phyloP scores from a whole-genome alignment of 37 sponge, comb jelly and placozoan species.

The Mnemiopsis leidyi region DNA sequence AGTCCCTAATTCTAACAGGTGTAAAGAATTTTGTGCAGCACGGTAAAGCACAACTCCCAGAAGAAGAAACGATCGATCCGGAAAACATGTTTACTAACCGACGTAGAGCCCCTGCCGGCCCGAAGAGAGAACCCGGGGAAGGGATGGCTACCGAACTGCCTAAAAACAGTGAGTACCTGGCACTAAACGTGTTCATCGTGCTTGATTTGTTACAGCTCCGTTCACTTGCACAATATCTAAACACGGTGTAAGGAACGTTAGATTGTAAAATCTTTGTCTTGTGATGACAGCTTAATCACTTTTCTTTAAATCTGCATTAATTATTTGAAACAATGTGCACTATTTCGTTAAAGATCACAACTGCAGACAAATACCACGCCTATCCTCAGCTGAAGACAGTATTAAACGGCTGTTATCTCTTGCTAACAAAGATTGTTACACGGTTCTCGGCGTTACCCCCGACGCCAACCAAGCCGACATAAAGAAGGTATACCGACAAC shows the following conservation, averaged over 20 bases:
- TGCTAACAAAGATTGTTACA: slow-evolving; percentile 16
- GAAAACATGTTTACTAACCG: not conserved
- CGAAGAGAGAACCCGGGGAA: slow-evolving; percentile 43
- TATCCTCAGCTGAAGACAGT: slow-evolving; percentile 31
- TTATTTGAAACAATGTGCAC: too few relatives aligned
- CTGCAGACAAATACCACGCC: too few relatives aligned
- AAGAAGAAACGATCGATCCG: not conserved
- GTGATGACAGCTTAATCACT: too few relatives aligned
- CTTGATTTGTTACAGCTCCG: too few relatives aligned
- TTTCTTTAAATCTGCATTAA: too few relatives aligned
- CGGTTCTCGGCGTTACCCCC: slow-evolving; percentile 5
- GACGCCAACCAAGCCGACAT: slow-evolving; percentile 43
- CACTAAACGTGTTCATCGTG: not conserved
- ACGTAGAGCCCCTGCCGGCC: slow-evolving; percentile 35
- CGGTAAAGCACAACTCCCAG: slow-evolving; percentile 10
- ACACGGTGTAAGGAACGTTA: too few relatives aligned
- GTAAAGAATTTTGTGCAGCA: slow-evolving; percentile 56
- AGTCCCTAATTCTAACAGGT: slow-evolving; percentile 36
- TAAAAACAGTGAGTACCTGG: not conserved
- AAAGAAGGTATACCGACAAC: slow-evolving; percentile 41
- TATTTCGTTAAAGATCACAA: too few relatives aligned
- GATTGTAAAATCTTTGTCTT: too few relatives aligned
- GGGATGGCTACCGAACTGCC: slow-evolving; percentile 14
- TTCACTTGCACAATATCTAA: too few relatives aligned
- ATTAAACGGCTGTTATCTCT: slow-evolving; percentile 7